These are phyloP conservation scores for Xyliphius kryptos DNA, from an alignment of 2,113 vertebrate species.

Conservation along the genomic window DNA sequence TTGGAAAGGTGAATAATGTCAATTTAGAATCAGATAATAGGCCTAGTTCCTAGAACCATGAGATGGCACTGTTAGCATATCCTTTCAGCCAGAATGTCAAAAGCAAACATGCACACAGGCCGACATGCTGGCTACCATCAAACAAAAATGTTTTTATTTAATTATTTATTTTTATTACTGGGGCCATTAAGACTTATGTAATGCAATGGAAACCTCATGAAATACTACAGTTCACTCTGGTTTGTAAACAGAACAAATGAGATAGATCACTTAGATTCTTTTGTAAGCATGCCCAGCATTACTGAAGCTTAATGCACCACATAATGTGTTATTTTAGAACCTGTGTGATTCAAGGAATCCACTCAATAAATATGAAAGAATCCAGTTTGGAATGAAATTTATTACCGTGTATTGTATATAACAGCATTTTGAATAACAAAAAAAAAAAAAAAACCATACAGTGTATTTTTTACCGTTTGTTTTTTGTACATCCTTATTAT, in stretches of 20 bases:
- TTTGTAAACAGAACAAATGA: slow-evolving; percentile 9
- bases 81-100: slow-evolving; percentile 28
- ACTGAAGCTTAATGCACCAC: slow-evolving; percentile 1
- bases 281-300: slow-evolving; percentile 1
- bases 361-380: background rate
- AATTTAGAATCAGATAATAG: background rate
- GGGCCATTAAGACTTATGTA: slow-evolving; percentile 16
- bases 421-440: slow-evolving; percentile 23
- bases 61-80: slow-evolving; percentile 70
- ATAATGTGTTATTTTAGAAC: background rate
- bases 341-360: background rate
- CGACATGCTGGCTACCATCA: slow-evolving; percentile 19
- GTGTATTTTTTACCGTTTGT: slow-evolving; percentile 6
- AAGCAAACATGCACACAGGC: slow-evolving; percentile 1
- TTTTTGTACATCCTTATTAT: slow-evolving; percentile 32
- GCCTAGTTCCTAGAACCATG: slow-evolving; percentile 46
- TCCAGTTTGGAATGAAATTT: slow-evolving; percentile 10
- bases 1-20: background rate
- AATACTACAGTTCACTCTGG: background rate
- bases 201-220: slow-evolving; percentile 1
- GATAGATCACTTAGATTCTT: background rate
- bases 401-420: background rate
- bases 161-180: too few relatives aligned
- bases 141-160: slow-evolving; percentile 2
- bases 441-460: slow-evolving; percentile 21